A percentile compares a stretch with the other conserved stretches of the same genome.
Evolutionary conservation across 1,140 invertebrate species (phyloP).

Genomic region (Phocides pigmalion): DNA sequence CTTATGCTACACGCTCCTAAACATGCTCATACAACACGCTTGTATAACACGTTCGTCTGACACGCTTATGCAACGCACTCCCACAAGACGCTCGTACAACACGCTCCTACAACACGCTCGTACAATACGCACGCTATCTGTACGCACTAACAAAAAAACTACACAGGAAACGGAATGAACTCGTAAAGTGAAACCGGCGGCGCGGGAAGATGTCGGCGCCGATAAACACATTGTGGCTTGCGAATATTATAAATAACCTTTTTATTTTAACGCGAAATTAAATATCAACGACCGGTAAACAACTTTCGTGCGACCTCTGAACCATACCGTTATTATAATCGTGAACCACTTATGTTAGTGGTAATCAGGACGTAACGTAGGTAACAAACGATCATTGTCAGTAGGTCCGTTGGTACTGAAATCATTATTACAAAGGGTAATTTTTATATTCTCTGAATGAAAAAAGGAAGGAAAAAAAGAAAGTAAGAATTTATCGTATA

Average conservation of each 20-base stretch:
- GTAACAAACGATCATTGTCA: not conserved
- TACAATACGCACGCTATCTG: constrained; percentile 3
- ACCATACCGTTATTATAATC: constrained; percentile 19
- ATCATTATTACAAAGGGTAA: too few species aligned
- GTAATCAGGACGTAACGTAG: not conserved
- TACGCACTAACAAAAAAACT: constrained; percentile 19
- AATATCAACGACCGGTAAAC: constrained; percentile 21
- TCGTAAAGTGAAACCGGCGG: constrained; percentile 35
- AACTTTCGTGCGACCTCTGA: constrained; percentile 13
- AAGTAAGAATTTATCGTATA: too few species aligned
- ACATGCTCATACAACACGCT: too few species aligned
- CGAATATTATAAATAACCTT: constrained; percentile 34
- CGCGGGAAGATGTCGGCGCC: constrained; percentile 26
- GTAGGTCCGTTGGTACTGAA: too few species aligned
- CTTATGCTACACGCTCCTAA: too few species aligned
- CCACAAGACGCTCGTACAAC: too few species aligned
- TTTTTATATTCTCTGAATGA: too few species aligned
- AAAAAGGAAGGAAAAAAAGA: too few species aligned
- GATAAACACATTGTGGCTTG: constrained; percentile 30
- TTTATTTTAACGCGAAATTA: constrained; percentile 29
- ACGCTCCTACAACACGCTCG: too few species aligned
- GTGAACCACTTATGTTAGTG: not conserved
- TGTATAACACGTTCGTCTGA: too few species aligned
- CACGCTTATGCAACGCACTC: too few species aligned
- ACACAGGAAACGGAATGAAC: constrained; percentile 33